These are phyloP conservation scores for Lithobates sylvaticus DNA, from an alignment of 2,797 vertebrate genomes.

Conservation along the genomic window DNA sequence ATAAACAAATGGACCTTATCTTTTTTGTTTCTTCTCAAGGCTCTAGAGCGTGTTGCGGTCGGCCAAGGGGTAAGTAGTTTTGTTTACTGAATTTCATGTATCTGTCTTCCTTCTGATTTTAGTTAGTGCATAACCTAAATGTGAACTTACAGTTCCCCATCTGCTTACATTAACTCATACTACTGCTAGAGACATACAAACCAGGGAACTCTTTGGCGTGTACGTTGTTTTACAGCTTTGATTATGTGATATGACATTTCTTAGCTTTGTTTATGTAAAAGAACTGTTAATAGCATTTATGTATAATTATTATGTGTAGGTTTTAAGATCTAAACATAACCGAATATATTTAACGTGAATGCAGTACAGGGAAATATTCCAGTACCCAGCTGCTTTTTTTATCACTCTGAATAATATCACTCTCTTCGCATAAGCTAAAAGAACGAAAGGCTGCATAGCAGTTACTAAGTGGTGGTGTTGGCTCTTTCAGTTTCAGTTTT, in stretches of 20 bases:
- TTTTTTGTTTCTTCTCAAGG: constrained; percentile 74
- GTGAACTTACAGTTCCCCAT: constrained; percentile 69
- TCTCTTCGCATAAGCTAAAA: too few relatives aligned
- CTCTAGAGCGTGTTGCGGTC: constrained; percentile 80
- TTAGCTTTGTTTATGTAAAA: neutral
- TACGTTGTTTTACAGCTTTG: neutral
- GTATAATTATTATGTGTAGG: neutral
- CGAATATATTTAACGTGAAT: neutral
- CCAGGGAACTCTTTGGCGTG: neutral
- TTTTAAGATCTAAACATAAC: neutral
- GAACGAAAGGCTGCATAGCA: too few relatives aligned
- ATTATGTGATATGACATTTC: neutral
- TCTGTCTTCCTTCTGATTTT: constrained; percentile 67
- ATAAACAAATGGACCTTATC: constrained; percentile 71
- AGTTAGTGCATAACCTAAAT: constrained; percentile 71
- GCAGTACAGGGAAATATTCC: neutral
- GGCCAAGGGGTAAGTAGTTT: constrained; percentile 81
- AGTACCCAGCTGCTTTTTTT: neutral
- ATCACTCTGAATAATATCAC: neutral
- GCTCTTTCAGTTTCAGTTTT: too few relatives aligned
- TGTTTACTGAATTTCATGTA: constrained; percentile 72
- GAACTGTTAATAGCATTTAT: neutral
- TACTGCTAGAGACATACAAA: neutral
- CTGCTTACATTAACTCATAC: constrained; percentile 61
- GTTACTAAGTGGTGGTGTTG: too few relatives aligned